Percentiles rank a stretch among this genome's conserved stretches.
Evolutionary conservation across 2,113 vertebrate genomes (phyloP).

Genomic region (Apus apus): DNA sequence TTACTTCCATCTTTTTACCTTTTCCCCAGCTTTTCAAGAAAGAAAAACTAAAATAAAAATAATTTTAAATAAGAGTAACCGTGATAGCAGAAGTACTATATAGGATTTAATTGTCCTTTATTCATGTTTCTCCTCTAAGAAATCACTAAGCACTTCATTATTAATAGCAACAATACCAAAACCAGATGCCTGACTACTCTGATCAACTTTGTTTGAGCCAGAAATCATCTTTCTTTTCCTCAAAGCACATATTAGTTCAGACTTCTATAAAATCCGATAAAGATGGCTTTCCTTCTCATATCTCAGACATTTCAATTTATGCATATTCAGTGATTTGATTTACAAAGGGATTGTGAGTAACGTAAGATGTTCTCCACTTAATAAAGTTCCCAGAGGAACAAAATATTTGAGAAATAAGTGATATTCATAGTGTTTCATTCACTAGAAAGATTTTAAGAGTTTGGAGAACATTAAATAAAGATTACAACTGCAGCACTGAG

Average conservation of each 20-base stretch:
- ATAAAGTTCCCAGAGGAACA: conserved; percentile 33
- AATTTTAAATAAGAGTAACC: background rate
- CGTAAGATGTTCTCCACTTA: conserved; percentile 31
- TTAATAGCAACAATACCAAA: background rate
- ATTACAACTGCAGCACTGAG: conserved; percentile 22
- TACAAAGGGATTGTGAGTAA: conserved; percentile 42
- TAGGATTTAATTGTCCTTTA: background rate
- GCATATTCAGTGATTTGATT: conserved; percentile 33
- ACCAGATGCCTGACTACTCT: background rate
- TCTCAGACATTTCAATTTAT: conserved; percentile 30
- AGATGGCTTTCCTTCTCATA: background rate
- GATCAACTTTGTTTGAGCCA: background rate
- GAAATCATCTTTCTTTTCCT: background rate
- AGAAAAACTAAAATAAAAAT: background rate
- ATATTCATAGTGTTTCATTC: conserved; percentile 26
- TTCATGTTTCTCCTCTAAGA: background rate
- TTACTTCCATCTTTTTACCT: background rate
- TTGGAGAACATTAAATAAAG: conserved; percentile 49
- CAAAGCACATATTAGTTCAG: conserved; percentile 7
- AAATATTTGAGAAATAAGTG: conserved; percentile 53
- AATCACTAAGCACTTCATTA: background rate
- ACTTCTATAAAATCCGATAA: background rate
- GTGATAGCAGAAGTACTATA: background rate
- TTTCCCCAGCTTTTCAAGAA: background rate
- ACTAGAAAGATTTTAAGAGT: conserved; percentile 26